Conservation (phyloP, 2,113 vertebrate genomes). For the Scomber colias region DNA sequence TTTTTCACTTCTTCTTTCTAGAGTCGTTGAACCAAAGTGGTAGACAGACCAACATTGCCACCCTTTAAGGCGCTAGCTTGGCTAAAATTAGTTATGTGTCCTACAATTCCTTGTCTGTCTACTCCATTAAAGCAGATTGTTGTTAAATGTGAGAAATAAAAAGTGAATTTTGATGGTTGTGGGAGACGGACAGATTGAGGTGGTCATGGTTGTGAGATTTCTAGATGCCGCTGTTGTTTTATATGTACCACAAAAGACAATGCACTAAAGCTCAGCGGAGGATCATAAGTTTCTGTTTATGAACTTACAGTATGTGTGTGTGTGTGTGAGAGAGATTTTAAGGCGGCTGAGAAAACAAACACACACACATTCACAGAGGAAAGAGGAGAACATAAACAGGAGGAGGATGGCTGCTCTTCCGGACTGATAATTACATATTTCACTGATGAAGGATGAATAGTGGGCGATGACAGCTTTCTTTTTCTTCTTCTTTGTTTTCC, state of each 20-base stretch:
- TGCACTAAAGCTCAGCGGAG: constrained; percentile 8
- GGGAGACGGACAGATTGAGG: constrained; percentile 17
- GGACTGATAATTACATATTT: constrained; percentile 68
- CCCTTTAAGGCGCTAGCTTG: too few species aligned
- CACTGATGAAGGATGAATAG: constrained; percentile 37
- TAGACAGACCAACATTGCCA: too few species aligned
- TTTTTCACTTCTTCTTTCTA: too few species aligned
- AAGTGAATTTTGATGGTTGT: constrained; percentile 32
- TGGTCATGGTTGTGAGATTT: background rate
- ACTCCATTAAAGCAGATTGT: background rate
- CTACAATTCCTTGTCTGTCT: constrained; percentile 11
- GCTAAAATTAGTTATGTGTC: background rate
- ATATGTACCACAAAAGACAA: constrained; percentile 2
- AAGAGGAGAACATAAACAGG: constrained; percentile 57
- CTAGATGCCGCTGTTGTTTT: background rate
- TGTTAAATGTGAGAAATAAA: constrained; percentile 16
- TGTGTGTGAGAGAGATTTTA: constrained; percentile 23
- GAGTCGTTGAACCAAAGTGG: too few species aligned
- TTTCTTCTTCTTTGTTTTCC: constrained; percentile 50
- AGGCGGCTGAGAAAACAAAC: constrained; percentile 70
- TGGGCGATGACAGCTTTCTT: constrained; percentile 39
- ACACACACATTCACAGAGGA: constrained; percentile 61
- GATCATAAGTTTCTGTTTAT: constrained; percentile 43
- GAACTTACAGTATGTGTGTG: constrained; percentile 22
- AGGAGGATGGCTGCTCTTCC: constrained; percentile 53